These are phyloP conservation scores for Platyura marginata DNA, from an alignment of 1,140 invertebrate species.

Conservation along the genomic window DNA sequence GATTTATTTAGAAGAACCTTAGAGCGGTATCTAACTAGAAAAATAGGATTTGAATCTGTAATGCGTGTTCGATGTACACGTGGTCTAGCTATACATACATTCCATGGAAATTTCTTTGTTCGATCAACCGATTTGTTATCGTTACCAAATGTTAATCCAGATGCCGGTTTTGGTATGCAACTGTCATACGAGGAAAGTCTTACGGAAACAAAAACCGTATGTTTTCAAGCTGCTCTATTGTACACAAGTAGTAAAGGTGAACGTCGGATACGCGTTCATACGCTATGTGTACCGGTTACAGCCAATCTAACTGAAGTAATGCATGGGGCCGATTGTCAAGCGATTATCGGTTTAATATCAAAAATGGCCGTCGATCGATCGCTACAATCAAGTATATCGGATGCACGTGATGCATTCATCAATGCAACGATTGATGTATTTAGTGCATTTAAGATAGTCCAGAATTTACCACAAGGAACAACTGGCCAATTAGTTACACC, in stretches of 20 bases:
- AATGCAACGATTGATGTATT: slow-evolving; percentile 88
- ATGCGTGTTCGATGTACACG: slow-evolving; percentile 91
- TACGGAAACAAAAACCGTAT: slow-evolving; percentile 69
- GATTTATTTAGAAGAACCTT: slow-evolving; percentile 63
- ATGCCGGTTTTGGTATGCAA: slow-evolving; percentile 96
- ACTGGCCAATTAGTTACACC: slow-evolving; percentile 51
- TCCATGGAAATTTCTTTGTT: slow-evolving; percentile 99
- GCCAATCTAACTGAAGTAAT: slow-evolving; percentile 70
- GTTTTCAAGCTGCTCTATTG: slow-evolving; percentile 93
- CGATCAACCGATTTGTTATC: slow-evolving; percentile 92
- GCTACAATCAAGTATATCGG: slow-evolving; percentile 61
- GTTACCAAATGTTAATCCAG: slow-evolving; percentile 94
- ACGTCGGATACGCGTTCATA: slow-evolving; percentile 92
- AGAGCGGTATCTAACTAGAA: slow-evolving; percentile 79
- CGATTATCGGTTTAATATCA: slow-evolving; percentile 75
- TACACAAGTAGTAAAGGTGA: slow-evolving; percentile 98
- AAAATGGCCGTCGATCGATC: slow-evolving; percentile 97
- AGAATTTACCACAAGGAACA: slow-evolving; percentile 38
- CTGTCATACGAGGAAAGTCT: slow-evolving; percentile 71
- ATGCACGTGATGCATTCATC: slow-evolving; percentile 90
- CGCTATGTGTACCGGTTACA: slow-evolving; percentile 81
- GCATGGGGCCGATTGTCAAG: slow-evolving; percentile 86
- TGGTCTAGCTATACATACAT: slow-evolving; percentile 88
- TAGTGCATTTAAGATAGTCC: slow-evolving; percentile 55
- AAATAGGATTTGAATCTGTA: slow-evolving; percentile 98